Evolutionary conservation across 2,113 vertebrate species (phyloP).

Genomic region (Myrmophylax atrothorax): DNA sequence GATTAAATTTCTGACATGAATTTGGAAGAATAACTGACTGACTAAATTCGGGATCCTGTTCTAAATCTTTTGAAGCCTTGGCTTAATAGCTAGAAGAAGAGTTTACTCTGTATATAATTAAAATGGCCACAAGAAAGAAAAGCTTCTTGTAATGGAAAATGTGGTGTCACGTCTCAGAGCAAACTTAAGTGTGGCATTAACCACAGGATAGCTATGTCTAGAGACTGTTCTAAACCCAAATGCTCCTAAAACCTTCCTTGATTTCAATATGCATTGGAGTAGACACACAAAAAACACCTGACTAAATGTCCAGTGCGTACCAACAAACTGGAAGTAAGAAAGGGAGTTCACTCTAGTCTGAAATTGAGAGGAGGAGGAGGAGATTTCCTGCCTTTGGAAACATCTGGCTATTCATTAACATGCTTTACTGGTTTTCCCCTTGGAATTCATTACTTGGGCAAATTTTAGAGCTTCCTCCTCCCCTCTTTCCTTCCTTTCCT

Average conservation of each 20-base stretch:
- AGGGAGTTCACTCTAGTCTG: neutral
- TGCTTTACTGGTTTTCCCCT: neutral
- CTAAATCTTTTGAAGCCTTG: slow-evolving; percentile 5
- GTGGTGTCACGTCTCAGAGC: neutral
- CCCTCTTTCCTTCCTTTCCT: neutral
- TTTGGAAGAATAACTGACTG: neutral
- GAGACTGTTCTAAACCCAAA: neutral
- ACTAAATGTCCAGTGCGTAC: neutral
- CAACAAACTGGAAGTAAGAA: neutral
- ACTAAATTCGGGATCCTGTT: neutral
- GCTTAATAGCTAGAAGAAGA: neutral
- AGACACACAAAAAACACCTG: neutral
- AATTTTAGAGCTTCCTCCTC: neutral
- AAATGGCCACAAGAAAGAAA: neutral
- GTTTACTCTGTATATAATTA: slow-evolving; percentile 18
- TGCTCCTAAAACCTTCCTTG: neutral
- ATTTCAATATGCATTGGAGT: neutral
- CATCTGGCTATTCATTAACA: neutral
- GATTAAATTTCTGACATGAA: neutral
- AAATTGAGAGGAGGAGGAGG: neutral
- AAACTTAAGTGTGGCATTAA: neutral
- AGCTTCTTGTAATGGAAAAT: slow-evolving; percentile 13
- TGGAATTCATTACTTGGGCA: neutral
- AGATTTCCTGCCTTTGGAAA: neutral
- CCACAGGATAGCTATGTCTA: neutral